A percentile compares a stretch with the other conserved stretches of the same genome.
Conservation (phyloP, 1,140 invertebrate species). For the roundworm (Caenorhabditis elegans) region WBcel235 BX284605.5:15667001-15667500, state of each 20-base stretch:
- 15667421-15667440: background rate
- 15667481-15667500: background rate
- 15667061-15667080: too few species aligned
- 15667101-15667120: background rate
- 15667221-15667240: too few species aligned
- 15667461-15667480: background rate
- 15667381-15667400: background rate
- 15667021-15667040: background rate
- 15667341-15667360: background rate
- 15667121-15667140: too few species aligned
- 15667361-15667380: background rate
- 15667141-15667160: too few species aligned
- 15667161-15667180: too few species aligned
- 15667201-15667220: too few species aligned
- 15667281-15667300: too few species aligned
- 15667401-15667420: background rate
- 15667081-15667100: too few species aligned
- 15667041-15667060: background rate
- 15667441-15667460: slow-evolving; percentile 1
- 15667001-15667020: background rate
- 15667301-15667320: background rate
- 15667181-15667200: too few species aligned
- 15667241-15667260: too few species aligned
- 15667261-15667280: too few species aligned
- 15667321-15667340: background rate